Percentiles rank a stretch among this genome's conserved stretches.
phyloP scores from a whole-genome alignment of 2,113 vertebrate species.

The Microcebus tavaratra region DNA sequence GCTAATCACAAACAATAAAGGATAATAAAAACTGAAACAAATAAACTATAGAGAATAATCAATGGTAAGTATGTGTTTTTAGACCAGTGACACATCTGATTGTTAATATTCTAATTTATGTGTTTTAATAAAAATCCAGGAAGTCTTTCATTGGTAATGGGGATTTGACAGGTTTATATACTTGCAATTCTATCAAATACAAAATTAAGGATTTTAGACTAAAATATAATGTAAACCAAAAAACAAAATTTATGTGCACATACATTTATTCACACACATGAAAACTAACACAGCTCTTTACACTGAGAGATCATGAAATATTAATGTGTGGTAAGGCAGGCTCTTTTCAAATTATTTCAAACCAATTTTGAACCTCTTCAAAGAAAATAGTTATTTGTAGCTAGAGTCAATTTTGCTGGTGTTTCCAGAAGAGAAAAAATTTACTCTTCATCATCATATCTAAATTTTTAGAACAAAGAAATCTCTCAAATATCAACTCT shows the following conservation, averaged over 20 bases:
- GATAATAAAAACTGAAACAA: not conserved
- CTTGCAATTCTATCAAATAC: not conserved
- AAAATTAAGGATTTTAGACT: not conserved
- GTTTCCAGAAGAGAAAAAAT: slow-evolving; percentile 14
- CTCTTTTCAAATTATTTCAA: slow-evolving; percentile 34
- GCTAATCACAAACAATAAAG: not conserved
- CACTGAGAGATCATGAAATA: not conserved
- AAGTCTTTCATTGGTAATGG: not conserved
- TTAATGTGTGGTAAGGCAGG: not conserved
- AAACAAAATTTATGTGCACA: not conserved
- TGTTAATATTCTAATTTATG: not conserved
- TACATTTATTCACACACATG: not conserved
- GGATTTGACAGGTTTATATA: not conserved
- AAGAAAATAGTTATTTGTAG: not conserved
- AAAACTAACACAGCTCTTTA: not conserved
- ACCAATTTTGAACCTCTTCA: not conserved
- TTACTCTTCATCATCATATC: not conserved
- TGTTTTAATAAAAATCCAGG: not conserved
- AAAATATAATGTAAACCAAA: not conserved
- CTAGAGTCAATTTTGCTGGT: not conserved
- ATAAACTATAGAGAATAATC: not conserved
- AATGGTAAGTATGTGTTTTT: not conserved
- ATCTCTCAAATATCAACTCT: not conserved
- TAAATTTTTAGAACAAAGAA: slow-evolving; percentile 14
- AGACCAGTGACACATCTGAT: not conserved